Evolutionary conservation across 2,113 vertebrate species (phyloP).

Genomic region (Apteryx owenii): DNA sequence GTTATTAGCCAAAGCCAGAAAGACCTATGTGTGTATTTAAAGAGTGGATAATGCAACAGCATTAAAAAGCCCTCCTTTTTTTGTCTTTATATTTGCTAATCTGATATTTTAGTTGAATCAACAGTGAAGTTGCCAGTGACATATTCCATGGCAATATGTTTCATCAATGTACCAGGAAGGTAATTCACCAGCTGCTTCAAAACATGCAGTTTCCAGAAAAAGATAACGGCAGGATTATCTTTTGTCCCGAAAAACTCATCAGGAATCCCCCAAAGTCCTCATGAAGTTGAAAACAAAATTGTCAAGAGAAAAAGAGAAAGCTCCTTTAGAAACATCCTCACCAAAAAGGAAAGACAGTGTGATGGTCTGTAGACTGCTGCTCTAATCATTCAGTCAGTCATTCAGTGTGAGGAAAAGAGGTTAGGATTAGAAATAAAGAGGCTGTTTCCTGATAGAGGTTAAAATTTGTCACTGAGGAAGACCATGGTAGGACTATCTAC

Average conservation of each 20-base stretch:
- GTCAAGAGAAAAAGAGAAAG: neutral
- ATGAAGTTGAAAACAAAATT: fast-evolving
- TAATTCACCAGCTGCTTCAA: neutral
- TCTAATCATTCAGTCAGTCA: neutral
- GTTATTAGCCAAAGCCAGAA: constrained; percentile 64
- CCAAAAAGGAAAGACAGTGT: neutral
- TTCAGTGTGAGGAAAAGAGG: neutral
- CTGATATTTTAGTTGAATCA: neutral
- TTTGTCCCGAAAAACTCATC: neutral
- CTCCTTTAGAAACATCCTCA: neutral
- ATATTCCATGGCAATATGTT: neutral
- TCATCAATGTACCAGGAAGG: neutral
- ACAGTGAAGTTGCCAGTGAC: neutral
- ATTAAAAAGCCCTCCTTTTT: neutral
- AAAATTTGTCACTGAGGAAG: neutral
- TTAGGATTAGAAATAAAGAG: neutral
- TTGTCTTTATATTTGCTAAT: neutral
- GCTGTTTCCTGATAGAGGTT: neutral
- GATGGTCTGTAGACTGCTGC: neutral
- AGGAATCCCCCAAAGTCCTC: neutral
- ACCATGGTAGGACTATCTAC: neutral
- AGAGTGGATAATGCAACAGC: neutral
- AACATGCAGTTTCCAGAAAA: neutral
- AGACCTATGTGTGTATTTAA: constrained; percentile 60
- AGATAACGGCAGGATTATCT: neutral